Evolutionary conservation across 2,888 invertebrate species (phyloP).

Genomic region (Hyppa rectilinea): DNA sequence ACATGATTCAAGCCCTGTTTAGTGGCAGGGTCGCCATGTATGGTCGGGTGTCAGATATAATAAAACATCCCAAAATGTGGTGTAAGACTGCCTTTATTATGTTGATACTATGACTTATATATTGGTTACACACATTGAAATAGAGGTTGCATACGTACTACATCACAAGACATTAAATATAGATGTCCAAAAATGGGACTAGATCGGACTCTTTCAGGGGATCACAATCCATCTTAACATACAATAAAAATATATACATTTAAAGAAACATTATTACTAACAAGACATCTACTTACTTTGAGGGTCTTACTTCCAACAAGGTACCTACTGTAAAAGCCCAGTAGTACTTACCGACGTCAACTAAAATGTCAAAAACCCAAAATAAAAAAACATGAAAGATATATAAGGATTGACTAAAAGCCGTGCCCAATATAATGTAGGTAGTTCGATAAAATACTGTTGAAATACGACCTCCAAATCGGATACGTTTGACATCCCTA

Average conservation of each 20-base stretch:
- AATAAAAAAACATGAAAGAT: background rate
- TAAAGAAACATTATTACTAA: background rate
- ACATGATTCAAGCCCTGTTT: no score
- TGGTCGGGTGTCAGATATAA: no score
- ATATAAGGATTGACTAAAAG: slow-evolving; percentile 8
- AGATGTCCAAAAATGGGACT: background rate
- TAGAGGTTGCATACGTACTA: no score
- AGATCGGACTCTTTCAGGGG: background rate
- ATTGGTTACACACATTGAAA: no score
- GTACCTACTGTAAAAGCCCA: background rate
- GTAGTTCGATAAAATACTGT: slow-evolving; percentile 1
- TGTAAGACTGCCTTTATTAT: no score
- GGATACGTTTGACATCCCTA: background rate
- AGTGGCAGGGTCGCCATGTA: no score
- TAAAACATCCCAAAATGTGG: no score
- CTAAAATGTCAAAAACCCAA: background rate
- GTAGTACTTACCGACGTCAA: background rate
- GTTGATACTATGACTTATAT: no score
- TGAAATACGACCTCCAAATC: background rate
- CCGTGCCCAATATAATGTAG: background rate
- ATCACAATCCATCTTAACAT: slow-evolving; percentile 10
- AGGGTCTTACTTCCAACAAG: background rate
- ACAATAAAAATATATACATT: background rate
- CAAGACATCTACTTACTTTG: background rate
- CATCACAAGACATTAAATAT: background rate